Evolutionary conservation across 2,888 invertebrate genomes (phyloP).

Genomic region (Rotaria socialis): DNA sequence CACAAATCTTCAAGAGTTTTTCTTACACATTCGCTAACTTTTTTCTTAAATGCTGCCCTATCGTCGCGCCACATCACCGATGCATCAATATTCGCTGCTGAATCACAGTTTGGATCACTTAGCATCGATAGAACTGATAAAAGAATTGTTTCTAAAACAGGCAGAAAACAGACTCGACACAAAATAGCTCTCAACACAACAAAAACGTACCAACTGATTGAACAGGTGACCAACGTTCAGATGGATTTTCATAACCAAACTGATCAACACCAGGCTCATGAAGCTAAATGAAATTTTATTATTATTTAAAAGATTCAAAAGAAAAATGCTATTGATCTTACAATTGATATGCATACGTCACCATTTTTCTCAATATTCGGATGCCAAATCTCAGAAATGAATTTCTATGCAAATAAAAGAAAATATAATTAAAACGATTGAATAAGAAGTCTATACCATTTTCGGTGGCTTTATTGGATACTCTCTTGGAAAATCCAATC

Average conservation of each 20-base stretch:
- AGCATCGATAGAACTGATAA: slow-evolving; percentile 99
- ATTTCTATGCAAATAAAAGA: slow-evolving; percentile 64
- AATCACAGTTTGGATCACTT: slow-evolving; percentile 97
- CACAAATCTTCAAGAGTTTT: slow-evolving; percentile 82
- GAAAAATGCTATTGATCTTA: slow-evolving; percentile 56
- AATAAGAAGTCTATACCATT: slow-evolving; percentile 64
- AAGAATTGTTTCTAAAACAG: slow-evolving; percentile 77
- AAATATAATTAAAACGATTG: neutral
- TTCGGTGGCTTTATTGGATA: slow-evolving; percentile 96
- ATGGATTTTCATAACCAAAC: slow-evolving; percentile 94
- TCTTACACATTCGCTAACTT: slow-evolving; percentile 93
- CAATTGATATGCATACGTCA: slow-evolving; percentile 95
- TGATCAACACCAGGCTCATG: slow-evolving; percentile 98
- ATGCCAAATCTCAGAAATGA: slow-evolving; percentile 98
- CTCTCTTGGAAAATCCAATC: slow-evolving; percentile 94
- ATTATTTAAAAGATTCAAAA: neutral
- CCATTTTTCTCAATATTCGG: slow-evolving; percentile 95
- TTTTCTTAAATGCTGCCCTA: slow-evolving; percentile 91
- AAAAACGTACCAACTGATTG: slow-evolving; percentile 71
- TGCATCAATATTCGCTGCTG: slow-evolving; percentile 97
- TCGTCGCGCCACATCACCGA: slow-evolving; percentile 95
- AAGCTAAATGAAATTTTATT: neutral
- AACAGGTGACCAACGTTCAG: slow-evolving; percentile 94
- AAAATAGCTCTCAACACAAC: too few relatives aligned
- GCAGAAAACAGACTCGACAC: neutral